Base-by-base conservation (phyloP, 2,888 invertebrate species). In the Monopis laevigella region DNA sequence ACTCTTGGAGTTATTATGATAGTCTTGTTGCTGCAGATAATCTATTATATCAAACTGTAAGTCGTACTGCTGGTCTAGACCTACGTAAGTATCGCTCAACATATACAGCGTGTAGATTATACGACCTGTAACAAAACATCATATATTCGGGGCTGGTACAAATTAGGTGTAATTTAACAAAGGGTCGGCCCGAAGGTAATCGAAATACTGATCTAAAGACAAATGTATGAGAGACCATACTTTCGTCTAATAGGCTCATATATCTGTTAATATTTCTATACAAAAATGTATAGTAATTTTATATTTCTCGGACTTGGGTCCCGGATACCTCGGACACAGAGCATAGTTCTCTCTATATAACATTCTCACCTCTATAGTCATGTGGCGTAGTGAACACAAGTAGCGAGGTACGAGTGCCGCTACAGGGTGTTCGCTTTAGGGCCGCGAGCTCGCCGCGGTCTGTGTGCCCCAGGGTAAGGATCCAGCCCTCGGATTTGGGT, bases 401-500 rank as follows among this genome's bases (percentile, higher is more conserved):
- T 2, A 36, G 42, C 11, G 35, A 19, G 14, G 29, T 26, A 39
- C 62, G 63, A 8, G 61, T 65, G 12, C 83, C 84, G 28, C 72
- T 83, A 4, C 88, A 72, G 0, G 81, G 66, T 0, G 89, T 78
- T 39, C 97, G 77, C 64, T 95, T 96, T 57, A 98, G 69, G 1
- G 95, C 94, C 46, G 90, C 67, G 24, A 98, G 78, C 54, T 96
- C 92, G 16, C 84, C 83, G 1, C 77, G 74, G 40, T 87, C 86
- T 14, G 86, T 69, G 16, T 87, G 85, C 2, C 96, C 97, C 6
- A 98, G 74, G 0, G 95, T 84, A 2, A 96, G 60, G 69, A 98
- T 90, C 98, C 98, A 99, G 42, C 96, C 93, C 64, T 98, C 98
- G 59, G 93, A 93, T 74, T 98, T 98, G 26, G 89, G 88, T 64